Conservation (phyloP, 2,113 vertebrate genomes). For the Nerophis ophidion region DNA sequence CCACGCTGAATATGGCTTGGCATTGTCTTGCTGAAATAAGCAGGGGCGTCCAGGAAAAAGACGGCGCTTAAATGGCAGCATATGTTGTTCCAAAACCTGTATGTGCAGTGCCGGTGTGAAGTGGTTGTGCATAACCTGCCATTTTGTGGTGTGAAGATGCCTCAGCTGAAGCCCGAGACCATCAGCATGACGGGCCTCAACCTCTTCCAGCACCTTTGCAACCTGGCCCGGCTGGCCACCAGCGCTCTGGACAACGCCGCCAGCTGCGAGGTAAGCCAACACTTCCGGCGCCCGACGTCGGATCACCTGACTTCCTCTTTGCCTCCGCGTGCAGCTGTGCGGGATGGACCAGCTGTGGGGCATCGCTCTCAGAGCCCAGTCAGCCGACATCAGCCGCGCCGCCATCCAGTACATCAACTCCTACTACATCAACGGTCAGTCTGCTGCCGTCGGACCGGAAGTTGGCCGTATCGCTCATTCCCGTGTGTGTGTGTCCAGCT, state of each 20-base stretch:
- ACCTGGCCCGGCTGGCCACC: slow-evolving; percentile 92
- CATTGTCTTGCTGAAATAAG: too few relatives aligned
- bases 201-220: slow-evolving; percentile 96
- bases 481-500: slow-evolving; percentile 41
- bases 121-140: neutral
- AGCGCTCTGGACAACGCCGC: slow-evolving; percentile 92
- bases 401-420: slow-evolving; percentile 99
- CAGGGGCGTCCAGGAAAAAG: too few relatives aligned
- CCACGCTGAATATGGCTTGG: too few relatives aligned
- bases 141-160: slow-evolving; percentile 77
- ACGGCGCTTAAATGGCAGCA: too few relatives aligned
- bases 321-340: slow-evolving; percentile 75
- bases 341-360: slow-evolving; percentile 99
- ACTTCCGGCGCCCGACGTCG: neutral
- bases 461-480: neutral
- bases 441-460: neutral
- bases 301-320: neutral
- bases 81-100: too few relatives aligned
- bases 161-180: slow-evolving; percentile 94
- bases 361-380: slow-evolving; percentile 92
- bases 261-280: slow-evolving; percentile 84
- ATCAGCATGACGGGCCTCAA: slow-evolving; percentile 99
- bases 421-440: slow-evolving; percentile 96
- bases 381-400: slow-evolving; percentile 94
- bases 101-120: neutral